phyloP scores from a whole-genome alignment of 2,113 vertebrate species.

The Nibea albiflora region DNA sequence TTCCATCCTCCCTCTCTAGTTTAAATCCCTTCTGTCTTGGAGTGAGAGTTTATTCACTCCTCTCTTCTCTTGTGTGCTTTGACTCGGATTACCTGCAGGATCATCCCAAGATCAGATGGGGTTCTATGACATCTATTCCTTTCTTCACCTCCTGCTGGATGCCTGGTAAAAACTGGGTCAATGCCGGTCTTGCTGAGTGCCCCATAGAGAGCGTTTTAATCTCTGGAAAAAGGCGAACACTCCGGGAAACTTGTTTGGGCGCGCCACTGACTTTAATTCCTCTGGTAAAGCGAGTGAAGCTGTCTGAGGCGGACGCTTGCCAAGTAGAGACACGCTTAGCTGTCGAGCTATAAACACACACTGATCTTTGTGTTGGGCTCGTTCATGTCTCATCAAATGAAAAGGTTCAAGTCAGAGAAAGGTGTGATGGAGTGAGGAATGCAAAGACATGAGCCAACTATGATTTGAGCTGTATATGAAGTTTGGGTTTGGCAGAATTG shows the following conservation, averaged over 20 bases:
- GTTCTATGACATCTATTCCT: too few species aligned
- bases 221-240: conserved; percentile 33
- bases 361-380: conserved; percentile 12
- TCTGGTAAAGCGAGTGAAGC: background rate
- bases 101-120: background rate
- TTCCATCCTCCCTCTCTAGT: background rate
- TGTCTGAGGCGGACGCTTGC: conserved; percentile 25
- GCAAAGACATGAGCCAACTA: background rate
- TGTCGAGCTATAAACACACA: conserved; percentile 12
- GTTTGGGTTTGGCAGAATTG: background rate
- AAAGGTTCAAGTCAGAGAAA: conserved; percentile 5
- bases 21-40: background rate
- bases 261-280: conserved; percentile 36
- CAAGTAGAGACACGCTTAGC: conserved; percentile 35
- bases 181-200: background rate
- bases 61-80: background rate
- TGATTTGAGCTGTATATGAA: background rate
- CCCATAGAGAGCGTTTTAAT: conserved; percentile 27
- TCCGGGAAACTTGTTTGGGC: conserved; percentile 45
- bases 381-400: background rate
- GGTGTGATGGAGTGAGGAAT: conserved; percentile 5
- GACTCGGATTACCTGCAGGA: background rate
- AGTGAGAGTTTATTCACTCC: too few species aligned
- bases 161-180: conserved; percentile 43
- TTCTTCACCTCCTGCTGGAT: background rate